Conservation (phyloP, 2,113 vertebrate species). For the Leptocoma aspasia region DNA sequence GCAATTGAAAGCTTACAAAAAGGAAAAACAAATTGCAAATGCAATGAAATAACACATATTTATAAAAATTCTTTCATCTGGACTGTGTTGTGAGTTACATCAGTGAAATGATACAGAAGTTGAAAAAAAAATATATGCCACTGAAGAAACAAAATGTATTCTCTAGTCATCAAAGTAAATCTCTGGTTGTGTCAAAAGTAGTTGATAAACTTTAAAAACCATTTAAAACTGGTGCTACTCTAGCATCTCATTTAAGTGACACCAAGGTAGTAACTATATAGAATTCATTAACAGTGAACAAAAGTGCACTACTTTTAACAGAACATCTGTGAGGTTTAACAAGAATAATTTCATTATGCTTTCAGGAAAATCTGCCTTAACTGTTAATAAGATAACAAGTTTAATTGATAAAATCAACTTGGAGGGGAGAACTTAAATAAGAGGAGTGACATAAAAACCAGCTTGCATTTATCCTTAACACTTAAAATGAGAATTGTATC, state of each 20-base stretch:
- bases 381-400: conserved; percentile 67
- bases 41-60: not conserved
- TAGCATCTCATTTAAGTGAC: not conserved
- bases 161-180: not conserved
- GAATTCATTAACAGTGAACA: conserved; percentile 26
- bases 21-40: not conserved
- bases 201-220: not conserved
- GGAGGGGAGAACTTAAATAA: not conserved
- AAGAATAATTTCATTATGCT: conserved; percentile 39
- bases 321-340: conserved; percentile 57
- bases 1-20: not conserved
- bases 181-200: not conserved
- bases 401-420: conserved; percentile 66
- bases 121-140: not conserved
- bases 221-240: not conserved
- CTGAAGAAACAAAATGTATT: not conserved
- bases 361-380: conserved; percentile 43
- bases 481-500: not conserved
- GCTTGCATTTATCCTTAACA: not conserved
- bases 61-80: not conserved
- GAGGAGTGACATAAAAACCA: not conserved
- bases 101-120: not conserved
- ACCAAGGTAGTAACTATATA: not conserved
- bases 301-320: conserved; percentile 2
- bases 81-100: not conserved